These are phyloP conservation scores for Emmelina monodactyla DNA, from an alignment of 2,888 invertebrate genomes.

Conservation along the genomic window DNA sequence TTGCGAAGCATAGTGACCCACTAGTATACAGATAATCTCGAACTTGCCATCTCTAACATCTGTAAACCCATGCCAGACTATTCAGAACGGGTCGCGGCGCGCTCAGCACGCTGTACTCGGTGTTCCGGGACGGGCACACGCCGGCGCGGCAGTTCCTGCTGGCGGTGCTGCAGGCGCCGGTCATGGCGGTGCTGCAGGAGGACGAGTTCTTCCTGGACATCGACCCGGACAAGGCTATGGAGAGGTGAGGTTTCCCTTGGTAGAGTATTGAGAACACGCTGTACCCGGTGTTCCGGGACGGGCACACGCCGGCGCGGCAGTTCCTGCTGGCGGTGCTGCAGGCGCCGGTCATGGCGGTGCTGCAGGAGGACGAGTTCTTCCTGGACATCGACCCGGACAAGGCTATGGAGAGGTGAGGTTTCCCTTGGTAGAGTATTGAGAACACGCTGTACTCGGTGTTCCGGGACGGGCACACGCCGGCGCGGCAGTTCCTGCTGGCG, in stretches of 20 bases:
- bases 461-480: constrained; percentile 88
- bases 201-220: constrained; percentile 92
- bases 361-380: constrained; percentile 91
- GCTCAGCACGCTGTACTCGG: constrained; percentile 85
- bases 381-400: constrained; percentile 93
- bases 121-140: constrained; percentile 88
- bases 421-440: no score
- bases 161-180: constrained; percentile 89
- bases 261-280: no score
- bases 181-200: constrained; percentile 88
- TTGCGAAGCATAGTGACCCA: no score
- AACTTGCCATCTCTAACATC: background rate
- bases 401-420: constrained; percentile 74
- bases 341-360: constrained; percentile 87
- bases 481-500: constrained; percentile 91
- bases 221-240: constrained; percentile 85
- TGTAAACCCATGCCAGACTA: no score
- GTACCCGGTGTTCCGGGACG: constrained; percentile 89
- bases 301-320: constrained; percentile 88
- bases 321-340: constrained; percentile 93
- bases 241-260: constrained; percentile 81
- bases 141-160: constrained; percentile 93
- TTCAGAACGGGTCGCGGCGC: constrained; percentile 87
- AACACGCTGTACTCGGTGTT: constrained; percentile 85
- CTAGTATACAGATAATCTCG: no score